phyloP scores from a whole-genome alignment of 2,888 invertebrate species.

The Drosophila dives region DNA sequence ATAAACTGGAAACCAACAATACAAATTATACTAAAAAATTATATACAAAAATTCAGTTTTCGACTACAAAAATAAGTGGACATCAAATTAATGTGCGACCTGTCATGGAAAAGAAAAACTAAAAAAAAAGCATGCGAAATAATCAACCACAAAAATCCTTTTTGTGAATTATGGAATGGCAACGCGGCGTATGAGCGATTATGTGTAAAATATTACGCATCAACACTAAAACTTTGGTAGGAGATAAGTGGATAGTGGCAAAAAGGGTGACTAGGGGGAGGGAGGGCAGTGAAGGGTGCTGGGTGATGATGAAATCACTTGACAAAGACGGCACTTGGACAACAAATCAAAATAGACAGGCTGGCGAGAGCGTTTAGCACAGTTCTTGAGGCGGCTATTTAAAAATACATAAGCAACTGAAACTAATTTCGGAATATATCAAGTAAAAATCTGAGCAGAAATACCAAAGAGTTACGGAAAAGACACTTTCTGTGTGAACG shows the following conservation, averaged over 20 bases:
- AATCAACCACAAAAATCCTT: conserved; percentile 15
- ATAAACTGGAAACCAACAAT: conserved; percentile 14
- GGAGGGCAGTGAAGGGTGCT: conserved; percentile 19
- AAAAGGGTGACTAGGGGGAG: neutral
- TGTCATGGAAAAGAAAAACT: conserved; percentile 68
- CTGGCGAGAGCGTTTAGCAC: conserved; percentile 77
- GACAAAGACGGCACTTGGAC: conserved; percentile 73
- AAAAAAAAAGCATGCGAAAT: conserved; percentile 34
- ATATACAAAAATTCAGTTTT: conserved; percentile 29
- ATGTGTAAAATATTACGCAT: conserved; percentile 74
- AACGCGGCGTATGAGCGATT: conserved; percentile 71
- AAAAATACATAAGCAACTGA: conserved; percentile 63
- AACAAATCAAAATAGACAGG: conserved; percentile 79
- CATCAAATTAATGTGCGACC: conserved; percentile 52
- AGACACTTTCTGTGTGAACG: conserved; percentile 77
- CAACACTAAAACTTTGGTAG: conserved; percentile 32
- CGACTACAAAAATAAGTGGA: conserved; percentile 37
- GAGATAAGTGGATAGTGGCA: conserved; percentile 9
- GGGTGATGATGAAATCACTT: conserved; percentile 62
- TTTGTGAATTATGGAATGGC: conserved; percentile 24
- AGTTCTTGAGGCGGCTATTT: conserved; percentile 76
- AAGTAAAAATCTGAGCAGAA: conserved; percentile 73
- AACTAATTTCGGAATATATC: conserved; percentile 76
- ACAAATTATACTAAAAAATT: conserved; percentile 23
- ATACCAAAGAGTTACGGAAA: conserved; percentile 78